Conservation (phyloP, 2,888 invertebrate genomes). For the Nephrotoma appendiculata region DNA sequence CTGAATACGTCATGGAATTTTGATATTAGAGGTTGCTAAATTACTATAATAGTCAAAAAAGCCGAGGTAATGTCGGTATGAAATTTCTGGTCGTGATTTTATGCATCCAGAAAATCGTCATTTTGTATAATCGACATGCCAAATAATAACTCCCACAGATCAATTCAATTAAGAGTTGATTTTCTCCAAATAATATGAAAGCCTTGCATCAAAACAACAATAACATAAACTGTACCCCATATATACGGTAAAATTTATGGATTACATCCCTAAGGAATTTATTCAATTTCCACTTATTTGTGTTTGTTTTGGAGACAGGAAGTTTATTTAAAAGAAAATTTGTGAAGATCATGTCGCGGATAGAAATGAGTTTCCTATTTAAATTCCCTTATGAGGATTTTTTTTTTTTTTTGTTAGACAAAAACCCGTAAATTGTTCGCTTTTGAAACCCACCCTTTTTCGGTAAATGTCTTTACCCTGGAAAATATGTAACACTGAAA, state of each 20-base stretch:
- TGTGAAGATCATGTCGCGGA: not conserved
- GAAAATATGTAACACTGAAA: not conserved
- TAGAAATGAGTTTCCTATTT: not conserved
- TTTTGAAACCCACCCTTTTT: not conserved
- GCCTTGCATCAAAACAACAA: not conserved
- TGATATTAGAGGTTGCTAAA: no score
- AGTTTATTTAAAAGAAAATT: not conserved
- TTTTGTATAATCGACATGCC: no score
- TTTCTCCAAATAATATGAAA: no score
- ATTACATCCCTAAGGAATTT: not conserved
- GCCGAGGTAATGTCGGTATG: no score
- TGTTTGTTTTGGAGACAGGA: not conserved
- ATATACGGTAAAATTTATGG: not conserved
- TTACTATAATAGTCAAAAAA: no score
- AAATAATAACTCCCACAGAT: no score
- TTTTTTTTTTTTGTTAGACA: not conserved
- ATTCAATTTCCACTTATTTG: no score
- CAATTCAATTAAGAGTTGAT: no score
- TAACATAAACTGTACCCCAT: not conserved
- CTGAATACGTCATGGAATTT: no score
- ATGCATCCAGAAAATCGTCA: no score
- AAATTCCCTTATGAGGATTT: not conserved
- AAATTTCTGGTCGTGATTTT: no score
- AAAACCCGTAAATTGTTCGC: not conserved
- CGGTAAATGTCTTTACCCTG: not conserved